Base-by-base conservation (phyloP, 2,797 vertebrate species). In the Pangasius sanitwongsei region DNA sequence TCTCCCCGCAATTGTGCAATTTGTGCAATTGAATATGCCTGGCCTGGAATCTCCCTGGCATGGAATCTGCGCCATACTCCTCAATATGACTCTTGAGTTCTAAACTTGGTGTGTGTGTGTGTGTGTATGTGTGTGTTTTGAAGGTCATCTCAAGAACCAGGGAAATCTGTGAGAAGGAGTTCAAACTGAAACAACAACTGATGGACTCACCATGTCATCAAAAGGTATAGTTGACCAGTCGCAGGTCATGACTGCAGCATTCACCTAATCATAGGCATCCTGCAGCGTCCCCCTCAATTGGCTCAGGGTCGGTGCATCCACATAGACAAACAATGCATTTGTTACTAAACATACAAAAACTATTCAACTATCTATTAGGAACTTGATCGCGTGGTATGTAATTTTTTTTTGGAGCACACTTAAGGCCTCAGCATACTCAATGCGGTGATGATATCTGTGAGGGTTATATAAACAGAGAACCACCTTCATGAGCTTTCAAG, bases 71-170 rank as follows among this genome's bases (percentile, higher is more conserved):
- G 23, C 20, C 20, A 37, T 6, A 37, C 11, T 59, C 20, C 20
- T 63, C 16, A 1, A 23, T 28, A 63, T 41, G 11, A 41, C 34
- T 13, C 5, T 2, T 41, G 34, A 59, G 55, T 18, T 61, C 9
- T 59, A 59, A 82, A 61, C 9, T 25, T 61, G n/a, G 7, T 67
- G 23, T n/a, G 55, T 34, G 9, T 31, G 44, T 31, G 59, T n/a
- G 18, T 31, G n/a, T 83, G 59, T 89, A 34, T 87, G 81, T 84
- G 86, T 87, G 41, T 55, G n/a, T 83, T 0, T 50, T 93, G 77
- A 88, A 99, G 98, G 98, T 99, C 48, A 98, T 98, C 91, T 94
- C 97, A 80, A 99, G 98, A 94, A 97, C 98, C 96, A 96, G 97
- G 91, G 97, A 98, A 91, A 97, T 98, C 90, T 95, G 96, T 11